Evolutionary conservation across 2,888 invertebrate species (phyloP).

Genomic region (Dicranocentrus wangi): DNA sequence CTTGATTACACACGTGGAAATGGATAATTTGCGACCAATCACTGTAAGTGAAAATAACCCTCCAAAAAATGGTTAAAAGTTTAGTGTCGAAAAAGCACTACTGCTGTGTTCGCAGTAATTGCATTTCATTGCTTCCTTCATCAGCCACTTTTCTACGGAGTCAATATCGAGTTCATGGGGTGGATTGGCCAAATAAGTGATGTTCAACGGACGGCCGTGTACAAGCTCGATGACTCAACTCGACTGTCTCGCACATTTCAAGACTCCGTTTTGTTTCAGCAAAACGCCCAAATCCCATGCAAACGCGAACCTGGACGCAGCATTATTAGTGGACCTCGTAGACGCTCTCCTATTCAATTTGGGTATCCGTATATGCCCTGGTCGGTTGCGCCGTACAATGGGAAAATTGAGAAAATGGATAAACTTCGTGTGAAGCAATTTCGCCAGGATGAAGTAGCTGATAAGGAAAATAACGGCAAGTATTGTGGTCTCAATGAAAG

Average conservation of each 20-base stretch:
- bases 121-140: too few relatives aligned
- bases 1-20: constrained; percentile 12
- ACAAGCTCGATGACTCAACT: constrained; percentile 15
- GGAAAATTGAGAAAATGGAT: constrained; percentile 9
- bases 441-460: constrained; percentile 22
- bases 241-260: background rate
- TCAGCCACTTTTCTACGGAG: constrained; percentile 42
- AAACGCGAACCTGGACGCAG: background rate
- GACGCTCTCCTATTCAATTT: too few relatives aligned
- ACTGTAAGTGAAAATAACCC: constrained; percentile 25
- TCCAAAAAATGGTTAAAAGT: background rate
- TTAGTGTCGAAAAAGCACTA: too few relatives aligned
- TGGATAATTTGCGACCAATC: constrained; percentile 34
- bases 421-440: background rate
- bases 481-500: background rate
- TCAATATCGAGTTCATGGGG: constrained; percentile 27
- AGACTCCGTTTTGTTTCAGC: background rate
- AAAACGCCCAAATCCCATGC: background rate
- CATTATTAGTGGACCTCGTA: too few relatives aligned
- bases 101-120: too few relatives aligned
- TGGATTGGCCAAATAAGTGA: constrained; percentile 45
- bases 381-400: constrained; percentile 17
- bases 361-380: constrained; percentile 21
- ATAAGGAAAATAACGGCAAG: constrained; percentile 31
- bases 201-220: constrained; percentile 6